Base-by-base conservation (phyloP, 2,888 invertebrate species). In the Cephus sareptanus region DNA sequence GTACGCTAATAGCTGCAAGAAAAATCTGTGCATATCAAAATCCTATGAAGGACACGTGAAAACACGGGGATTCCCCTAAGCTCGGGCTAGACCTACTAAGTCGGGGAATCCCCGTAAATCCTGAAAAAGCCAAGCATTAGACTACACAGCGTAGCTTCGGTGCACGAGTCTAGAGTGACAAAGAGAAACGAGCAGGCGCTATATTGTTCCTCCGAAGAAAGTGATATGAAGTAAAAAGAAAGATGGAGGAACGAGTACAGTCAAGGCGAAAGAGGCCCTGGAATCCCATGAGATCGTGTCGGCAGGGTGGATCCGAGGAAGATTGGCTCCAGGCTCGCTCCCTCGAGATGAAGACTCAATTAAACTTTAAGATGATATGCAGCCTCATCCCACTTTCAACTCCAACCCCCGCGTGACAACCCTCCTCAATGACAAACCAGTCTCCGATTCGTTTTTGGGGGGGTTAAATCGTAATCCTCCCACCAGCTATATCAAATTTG, bases 291-390 rank as follows among this genome's bases (percentile, higher is more conserved):
- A 81, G 81, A 77, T 73, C 70, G 78, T 74, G 75, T 80, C 88
- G 75, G 75, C 81, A 85, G 87, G 87, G 83, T 85, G 85, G 86
- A 86, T 86, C 86, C 86, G 85, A 87, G 85, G 85, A 88, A 88
- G 89, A 90, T 90, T 90, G 89, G 88, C 88, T 90, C 83, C 92
- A 91, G 91, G 91, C 90, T 91, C 89, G 89, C 92, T 91, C 93
- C 92, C 92, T 87, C 90, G 92, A 92, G 93, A 92, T 92, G 92
- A 91, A 92, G 93, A 94, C 94, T 94, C 94, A 94, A 94, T 95
- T 94, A 94, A 94, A 94, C 94, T 94, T 94, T 93, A 94, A 93
- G 94, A 94, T 93, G 93, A 93, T 93, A 94, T 94, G 93, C 93
- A 81, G 81, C 77, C 83, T 73, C 82, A 87, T 85, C 89, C 90